A percentile compares a stretch with the other conserved stretches of the same genome.
These are phyloP conservation scores for Idaea dimidiata DNA, from an alignment of 2,888 invertebrate genomes.

Conservation along the genomic window DNA sequence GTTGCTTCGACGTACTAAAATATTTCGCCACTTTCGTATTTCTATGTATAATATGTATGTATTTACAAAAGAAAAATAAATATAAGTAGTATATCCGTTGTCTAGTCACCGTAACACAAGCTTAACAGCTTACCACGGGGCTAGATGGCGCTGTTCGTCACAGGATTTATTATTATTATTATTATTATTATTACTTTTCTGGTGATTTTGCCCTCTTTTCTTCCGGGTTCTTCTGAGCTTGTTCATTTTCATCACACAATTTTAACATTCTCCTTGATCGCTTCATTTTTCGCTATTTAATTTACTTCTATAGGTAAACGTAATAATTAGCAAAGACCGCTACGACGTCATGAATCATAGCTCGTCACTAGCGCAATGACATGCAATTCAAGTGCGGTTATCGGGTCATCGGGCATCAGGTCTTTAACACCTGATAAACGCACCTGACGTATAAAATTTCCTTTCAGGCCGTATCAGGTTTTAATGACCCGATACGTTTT, in stretches of 20 bases:
- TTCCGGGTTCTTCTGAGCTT: neutral
- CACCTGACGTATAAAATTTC: neutral
- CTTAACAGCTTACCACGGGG: too few relatives aligned
- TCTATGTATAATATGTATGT: too few relatives aligned
- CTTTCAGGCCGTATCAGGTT: neutral
- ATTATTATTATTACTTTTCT: too few relatives aligned
- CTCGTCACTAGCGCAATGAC: neutral
- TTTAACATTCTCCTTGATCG: neutral
- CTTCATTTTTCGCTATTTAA: neutral
- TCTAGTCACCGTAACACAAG: too few relatives aligned
- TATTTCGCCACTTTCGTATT: too few relatives aligned
- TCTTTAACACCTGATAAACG: neutral
- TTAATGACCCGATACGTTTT: neutral
- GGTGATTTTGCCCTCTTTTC: too few relatives aligned
- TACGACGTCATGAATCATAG: neutral
- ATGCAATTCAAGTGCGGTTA: neutral
- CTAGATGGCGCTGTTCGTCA: too few relatives aligned
- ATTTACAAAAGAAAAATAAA: too few relatives aligned
- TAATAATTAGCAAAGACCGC: neutral
- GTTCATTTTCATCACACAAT: neutral
- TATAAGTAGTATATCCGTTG: too few relatives aligned
- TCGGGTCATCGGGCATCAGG: neutral
- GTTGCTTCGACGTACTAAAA: too few relatives aligned
- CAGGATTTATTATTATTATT: too few relatives aligned
- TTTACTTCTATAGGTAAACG: neutral